phyloP scores from a whole-genome alignment of 2,113 vertebrate genomes.

The Bos javanicus region DNA sequence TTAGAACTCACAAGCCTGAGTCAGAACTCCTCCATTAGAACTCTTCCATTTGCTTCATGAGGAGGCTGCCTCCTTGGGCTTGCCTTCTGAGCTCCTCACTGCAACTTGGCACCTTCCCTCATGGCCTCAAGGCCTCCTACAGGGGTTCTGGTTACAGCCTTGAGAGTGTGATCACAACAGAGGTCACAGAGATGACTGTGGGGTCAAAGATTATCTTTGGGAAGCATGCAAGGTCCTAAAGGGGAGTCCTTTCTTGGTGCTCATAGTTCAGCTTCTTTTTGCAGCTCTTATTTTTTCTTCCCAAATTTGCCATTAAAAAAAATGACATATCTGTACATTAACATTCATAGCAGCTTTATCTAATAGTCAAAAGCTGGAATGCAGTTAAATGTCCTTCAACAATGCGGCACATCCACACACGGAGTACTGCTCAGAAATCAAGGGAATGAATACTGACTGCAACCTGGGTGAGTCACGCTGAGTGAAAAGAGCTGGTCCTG shows the following conservation, averaged over 20 bases:
- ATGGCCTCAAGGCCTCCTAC: neutral
- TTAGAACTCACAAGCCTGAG: neutral
- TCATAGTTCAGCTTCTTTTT: neutral
- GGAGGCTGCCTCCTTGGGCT: neutral
- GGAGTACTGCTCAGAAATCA: accelerated
- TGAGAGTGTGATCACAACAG: accelerated
- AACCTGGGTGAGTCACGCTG: neutral
- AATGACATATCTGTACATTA: neutral
- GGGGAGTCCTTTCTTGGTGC: neutral
- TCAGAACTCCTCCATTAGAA: neutral
- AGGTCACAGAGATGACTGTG: too few relatives aligned
- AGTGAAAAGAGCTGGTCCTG: neutral
- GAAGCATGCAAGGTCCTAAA: neutral
- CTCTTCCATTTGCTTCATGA: neutral
- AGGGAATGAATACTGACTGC: neutral
- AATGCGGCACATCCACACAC: accelerated
- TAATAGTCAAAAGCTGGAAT: neutral
- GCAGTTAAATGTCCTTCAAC: neutral
- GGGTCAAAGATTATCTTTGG: neutral
- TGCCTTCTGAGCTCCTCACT: neutral
- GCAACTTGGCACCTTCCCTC: neutral
- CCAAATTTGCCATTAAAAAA: neutral
- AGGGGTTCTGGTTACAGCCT: neutral
- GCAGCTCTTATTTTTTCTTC: neutral
- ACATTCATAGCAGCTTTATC: neutral